Evolutionary conservation across 2,113 vertebrate genomes (phyloP), one percentile per base, ranked within the genome.

Genomic region (Sinocyclocheilus anshuiensis): DNA sequence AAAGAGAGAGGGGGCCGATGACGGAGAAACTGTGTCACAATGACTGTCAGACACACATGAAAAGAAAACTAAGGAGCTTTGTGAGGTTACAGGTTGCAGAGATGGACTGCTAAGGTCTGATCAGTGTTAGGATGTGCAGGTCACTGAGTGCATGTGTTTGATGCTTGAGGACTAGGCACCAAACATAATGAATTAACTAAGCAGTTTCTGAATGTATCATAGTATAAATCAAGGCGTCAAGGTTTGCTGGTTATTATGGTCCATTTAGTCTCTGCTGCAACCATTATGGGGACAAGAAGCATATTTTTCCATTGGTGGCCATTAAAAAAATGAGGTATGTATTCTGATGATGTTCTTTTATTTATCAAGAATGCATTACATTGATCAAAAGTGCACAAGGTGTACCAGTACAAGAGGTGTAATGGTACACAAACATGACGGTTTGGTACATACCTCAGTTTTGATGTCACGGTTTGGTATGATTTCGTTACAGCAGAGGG

Each of bases 1-100:
- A 59, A 65, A 59, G 85, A 86, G 77, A 84, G 39, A 82, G 79
- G 61, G 83, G 65, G 45, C 71, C 61, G 76, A 24, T 9, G n/a
- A 53, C 77, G 59, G 18, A 53, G 81, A 89, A 81, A 77, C 22
- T 74, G 33, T 24, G 81, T n/a, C 67, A 74, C 16, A 33, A 24
- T 83, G 65, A 36, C 81, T 57, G 65, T 42, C 77, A 61, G 45
- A 82, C 24, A 53, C 45, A 10, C 45, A 71, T 71, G n/a, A 36
- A 83, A 71, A 69, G 80, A 50, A 82, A 22, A 82, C 13, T 18
- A 83, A 72, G 42, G 26, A 83, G 63, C 26, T 53, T 57, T 72
- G 10, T 72, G 63, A 13, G 42, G 65, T 71, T 55, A 18, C 45
- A 53, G 81, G 65, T 55, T 33, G 24, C 24, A 53, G 26, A 50